These are phyloP conservation scores for Proctacanthus coquilletti DNA, from an alignment of 1,140 invertebrate genomes.

Conservation along the genomic window DNA sequence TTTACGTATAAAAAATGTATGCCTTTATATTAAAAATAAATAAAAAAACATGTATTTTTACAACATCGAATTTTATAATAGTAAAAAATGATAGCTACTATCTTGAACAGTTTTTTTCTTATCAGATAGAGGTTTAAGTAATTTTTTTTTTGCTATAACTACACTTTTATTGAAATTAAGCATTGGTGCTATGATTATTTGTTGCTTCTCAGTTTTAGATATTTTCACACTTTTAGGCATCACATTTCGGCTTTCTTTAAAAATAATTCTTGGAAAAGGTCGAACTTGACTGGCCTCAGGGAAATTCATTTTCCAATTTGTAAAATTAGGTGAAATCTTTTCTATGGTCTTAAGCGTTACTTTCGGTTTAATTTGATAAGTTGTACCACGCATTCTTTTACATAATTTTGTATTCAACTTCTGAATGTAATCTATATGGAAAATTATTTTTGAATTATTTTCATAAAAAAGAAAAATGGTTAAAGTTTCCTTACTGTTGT, in stretches of 20 bases:
- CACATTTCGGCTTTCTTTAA: constrained; percentile 17
- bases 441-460: not conserved
- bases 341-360: not conserved
- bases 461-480: not conserved
- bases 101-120: constrained; percentile 12
- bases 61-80: constrained; percentile 1
- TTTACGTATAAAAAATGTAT: too few relatives aligned
- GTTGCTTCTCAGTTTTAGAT: constrained; percentile 4
- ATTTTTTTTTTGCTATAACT: constrained; percentile 20
- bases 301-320: constrained; percentile 12
- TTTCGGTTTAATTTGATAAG: not conserved
- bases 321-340: not conserved
- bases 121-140: constrained; percentile 24
- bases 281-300: constrained; percentile 23
- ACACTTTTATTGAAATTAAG: constrained; percentile 16
- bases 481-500: constrained; percentile 11
- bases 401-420: constrained; percentile 3
- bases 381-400: not conserved
- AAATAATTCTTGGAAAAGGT: constrained; percentile 17
- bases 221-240: constrained; percentile 4
- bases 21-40: not conserved
- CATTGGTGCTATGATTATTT: constrained; percentile 8
- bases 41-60: not conserved
- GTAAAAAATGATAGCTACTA: constrained; percentile 13
- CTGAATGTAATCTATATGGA: constrained; percentile 6